Evolutionary conservation across 2,113 vertebrate species (phyloP), one percentile per base, ranked within the genome.

Genomic region (Phocoena phocoena): DNA sequence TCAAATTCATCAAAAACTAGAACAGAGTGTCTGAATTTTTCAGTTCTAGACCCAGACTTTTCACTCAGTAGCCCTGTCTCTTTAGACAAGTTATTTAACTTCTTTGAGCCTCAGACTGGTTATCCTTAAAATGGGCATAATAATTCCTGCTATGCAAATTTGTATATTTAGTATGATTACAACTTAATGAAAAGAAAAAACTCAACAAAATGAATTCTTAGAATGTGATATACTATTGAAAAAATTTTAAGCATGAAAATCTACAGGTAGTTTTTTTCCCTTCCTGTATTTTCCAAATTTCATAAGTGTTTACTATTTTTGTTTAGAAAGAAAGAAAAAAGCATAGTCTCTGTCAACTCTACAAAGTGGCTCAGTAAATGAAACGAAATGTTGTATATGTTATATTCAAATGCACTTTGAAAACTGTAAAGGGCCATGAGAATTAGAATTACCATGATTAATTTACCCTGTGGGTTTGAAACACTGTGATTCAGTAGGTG

Each of bases 231-330:
- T 50, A 53, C 4, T 65, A 62, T 47, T 44, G 44, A 70, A 97
- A 95, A 55, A 94, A 65, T 60, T 23, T 79, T 81, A 86, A 74
- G 18, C 8, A 44, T 84, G 36, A n/a, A 90, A 71, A 79, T 44
- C 21, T 93, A 71, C 0, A 86, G 68, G 53, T 70, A 50, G n/a
- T 33, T 63, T 94, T 86, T 74, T 58, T 31, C 33, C 17, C 62
- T 96, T 90, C 36, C n/a, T 84, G 13, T 95, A 8, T 76, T 96
- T 96, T 53, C 60, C n/a, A 83, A 53, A 83, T 93, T 93, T 93
- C 21, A 26, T 80, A 11, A 88, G 9, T 71, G 2, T 67, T 96
- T 68, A 58, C 88, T 93, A 84, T 91, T 95, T 95, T 87, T 76
- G 62, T 92, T 94, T 80, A 73, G 50, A 88, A 44, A 86, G 63